Conservation (phyloP, 2,888 invertebrate genomes). For the Cotesia congregata region DNA sequence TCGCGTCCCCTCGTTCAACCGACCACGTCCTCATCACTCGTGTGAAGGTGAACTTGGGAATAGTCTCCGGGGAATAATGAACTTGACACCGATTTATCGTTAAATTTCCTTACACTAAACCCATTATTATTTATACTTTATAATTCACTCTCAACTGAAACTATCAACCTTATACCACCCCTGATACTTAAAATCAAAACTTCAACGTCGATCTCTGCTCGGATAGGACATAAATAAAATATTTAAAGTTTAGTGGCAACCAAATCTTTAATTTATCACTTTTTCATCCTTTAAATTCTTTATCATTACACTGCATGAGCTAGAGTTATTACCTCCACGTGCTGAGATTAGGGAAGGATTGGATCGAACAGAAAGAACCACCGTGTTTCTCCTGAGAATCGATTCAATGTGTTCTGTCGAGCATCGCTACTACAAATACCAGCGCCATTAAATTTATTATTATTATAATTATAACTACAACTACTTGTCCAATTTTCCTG, state of each 20-base stretch:
- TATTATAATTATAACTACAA: not conserved
- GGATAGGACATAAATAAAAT: not conserved
- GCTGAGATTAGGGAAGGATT: too few species aligned
- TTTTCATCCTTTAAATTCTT: not conserved
- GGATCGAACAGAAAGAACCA: not conserved
- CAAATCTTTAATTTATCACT: not conserved
- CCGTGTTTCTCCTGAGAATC: not conserved
- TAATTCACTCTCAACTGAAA: too few species aligned
- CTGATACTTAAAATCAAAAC: not conserved
- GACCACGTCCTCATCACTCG: constrained; percentile 9
- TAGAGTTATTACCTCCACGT: not conserved
- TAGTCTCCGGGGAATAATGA: constrained; percentile 29
- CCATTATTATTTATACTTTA: not conserved
- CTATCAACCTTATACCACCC: too few species aligned
- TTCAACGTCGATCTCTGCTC: not conserved
- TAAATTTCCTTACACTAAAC: not conserved
- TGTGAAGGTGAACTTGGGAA: constrained; percentile 34
- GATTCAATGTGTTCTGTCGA: not conserved
- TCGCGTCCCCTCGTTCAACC: constrained; percentile 12
- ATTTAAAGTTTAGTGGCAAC: not conserved
- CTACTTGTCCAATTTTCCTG: constrained; percentile 23
- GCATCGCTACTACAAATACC: not conserved
- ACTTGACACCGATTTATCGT: constrained; percentile 12
- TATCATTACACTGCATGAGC: not conserved
- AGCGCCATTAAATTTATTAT: not conserved